Base-by-base conservation (phyloP, 2,888 invertebrate species). In the Nemotelus pantherinus region DNA sequence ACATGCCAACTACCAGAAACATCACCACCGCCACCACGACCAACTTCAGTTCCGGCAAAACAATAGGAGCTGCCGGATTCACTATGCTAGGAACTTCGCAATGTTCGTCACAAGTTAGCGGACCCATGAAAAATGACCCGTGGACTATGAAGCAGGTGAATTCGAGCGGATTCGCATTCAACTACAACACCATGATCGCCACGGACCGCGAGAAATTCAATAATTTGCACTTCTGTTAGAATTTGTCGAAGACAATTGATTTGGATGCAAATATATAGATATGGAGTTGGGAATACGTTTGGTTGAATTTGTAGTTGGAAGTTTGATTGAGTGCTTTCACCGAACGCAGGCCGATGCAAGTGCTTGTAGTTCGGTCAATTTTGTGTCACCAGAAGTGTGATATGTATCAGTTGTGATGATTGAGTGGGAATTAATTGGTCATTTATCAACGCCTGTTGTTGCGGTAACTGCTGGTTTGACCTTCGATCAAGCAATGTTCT, bases 1-100 rank as follows among this genome's bases (percentile, higher is more conserved):
- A 70, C n/a, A 70, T 70, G 70, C 70, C 70, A 9, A 55, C 55
- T 9, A 43, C 70, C 25, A 50, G 68, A 70, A 53, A 70, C n/a
- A 70, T 70, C 53, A 53, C 70, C 3, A 55, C 55, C 41, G 10
- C 70, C 39, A 55, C 53, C 41, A 41, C 41, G 4, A 43, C 70
- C 6, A 4, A 6, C 48, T 48, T 53, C 6, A 70, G 41, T 10
- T 41, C 6, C 43, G 9, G 39, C 63, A 63, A 63, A 25, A 63
- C 53, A 9, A 9, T 25, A 43, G 41, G 43, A 48, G 43, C 70
- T 70, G 53, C 53, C 3, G 63, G 43, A 63, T 63, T 39, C 10
- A 10, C 43, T 63, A 43, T 2, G 3, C 7, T 43, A 9, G 39
- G 41, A 9, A 63, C 39, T 43, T 4, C 43, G 7, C 7, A 41